phyloP scores from a whole-genome alignment of 2,888 invertebrate genomes.

The Oligia strigilis region DNA sequence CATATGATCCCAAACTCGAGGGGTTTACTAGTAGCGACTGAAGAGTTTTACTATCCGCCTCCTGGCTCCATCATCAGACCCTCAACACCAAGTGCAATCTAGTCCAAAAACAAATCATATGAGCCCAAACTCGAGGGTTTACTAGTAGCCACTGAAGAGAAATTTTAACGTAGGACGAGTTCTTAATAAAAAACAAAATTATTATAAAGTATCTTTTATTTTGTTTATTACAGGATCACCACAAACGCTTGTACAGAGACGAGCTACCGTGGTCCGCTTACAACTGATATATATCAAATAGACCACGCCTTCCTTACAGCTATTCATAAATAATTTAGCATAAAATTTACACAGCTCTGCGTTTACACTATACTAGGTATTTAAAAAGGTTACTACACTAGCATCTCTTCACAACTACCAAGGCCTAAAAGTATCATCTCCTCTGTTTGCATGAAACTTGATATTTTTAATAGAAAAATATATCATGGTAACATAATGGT shows the following conservation, averaged over 20 bases:
- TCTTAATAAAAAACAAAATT: conserved; percentile 56
- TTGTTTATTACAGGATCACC: conserved; percentile 81
- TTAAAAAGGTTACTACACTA: conserved; percentile 65
- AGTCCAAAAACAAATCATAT: no score
- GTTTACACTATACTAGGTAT: conserved; percentile 68
- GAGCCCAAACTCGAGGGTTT: no score
- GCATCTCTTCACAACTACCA: conserved; percentile 66
- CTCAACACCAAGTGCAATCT: no score
- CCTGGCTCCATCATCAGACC: no score
- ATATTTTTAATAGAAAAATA: conserved; percentile 37
- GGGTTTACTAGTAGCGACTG: no score
- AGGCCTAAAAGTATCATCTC: conserved; percentile 65
- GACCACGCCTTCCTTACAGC: conserved; percentile 77
- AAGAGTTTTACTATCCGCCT: no score
- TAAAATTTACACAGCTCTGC: conserved; percentile 83
- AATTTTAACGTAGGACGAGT: no score
- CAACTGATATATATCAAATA: conserved; percentile 76
- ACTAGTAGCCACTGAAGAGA: no score
- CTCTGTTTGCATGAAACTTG: conserved; percentile 57
- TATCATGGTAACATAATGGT: conserved; percentile 8
- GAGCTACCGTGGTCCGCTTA: conserved; percentile 76
- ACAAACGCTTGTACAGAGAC: conserved; percentile 72
- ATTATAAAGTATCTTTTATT: conserved; percentile 83
- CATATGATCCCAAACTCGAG: no score
- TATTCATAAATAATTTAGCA: conserved; percentile 88